Conservation (phyloP, 2,113 vertebrate genomes). For the Mesitornis unicolor region DNA sequence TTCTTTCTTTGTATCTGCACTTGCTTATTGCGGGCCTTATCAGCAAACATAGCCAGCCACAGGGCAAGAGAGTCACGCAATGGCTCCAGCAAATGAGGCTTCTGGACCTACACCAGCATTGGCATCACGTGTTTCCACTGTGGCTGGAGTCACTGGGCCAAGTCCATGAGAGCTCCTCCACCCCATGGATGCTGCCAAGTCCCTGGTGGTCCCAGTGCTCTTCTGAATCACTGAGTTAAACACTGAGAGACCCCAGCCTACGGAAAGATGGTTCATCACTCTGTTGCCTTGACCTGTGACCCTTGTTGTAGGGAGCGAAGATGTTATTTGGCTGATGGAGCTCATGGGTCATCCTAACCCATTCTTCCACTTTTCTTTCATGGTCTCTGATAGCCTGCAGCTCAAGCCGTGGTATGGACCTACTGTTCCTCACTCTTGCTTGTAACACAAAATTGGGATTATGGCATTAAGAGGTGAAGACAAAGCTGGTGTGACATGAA, state of each 20-base stretch:
- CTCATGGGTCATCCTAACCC: not conserved
- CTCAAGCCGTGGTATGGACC: not conserved
- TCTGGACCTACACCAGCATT: not conserved
- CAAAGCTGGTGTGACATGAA: not conserved
- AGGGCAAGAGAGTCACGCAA: not conserved
- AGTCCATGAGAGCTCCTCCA: not conserved
- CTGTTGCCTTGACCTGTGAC: not conserved
- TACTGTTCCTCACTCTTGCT: not conserved
- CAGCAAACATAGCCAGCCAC: not conserved
- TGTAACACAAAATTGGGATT: not conserved
- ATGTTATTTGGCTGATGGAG: not conserved
- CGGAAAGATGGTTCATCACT: not conserved
- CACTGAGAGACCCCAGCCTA: not conserved
- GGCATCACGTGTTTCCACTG: accelerated
- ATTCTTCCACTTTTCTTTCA: not conserved
- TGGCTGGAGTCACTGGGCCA: not conserved
- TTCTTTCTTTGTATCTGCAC: not conserved
- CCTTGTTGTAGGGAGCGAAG: not conserved
- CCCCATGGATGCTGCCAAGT: accelerated
- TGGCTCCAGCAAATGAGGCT: accelerated
- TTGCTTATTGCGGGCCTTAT: not conserved
- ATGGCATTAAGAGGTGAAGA: accelerated
- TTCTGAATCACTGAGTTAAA: not conserved
- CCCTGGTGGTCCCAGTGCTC: accelerated
- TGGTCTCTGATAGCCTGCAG: not conserved